Conservation (phyloP, 2,113 vertebrate species). For the Epinephelus fuscoguttatus region DNA sequence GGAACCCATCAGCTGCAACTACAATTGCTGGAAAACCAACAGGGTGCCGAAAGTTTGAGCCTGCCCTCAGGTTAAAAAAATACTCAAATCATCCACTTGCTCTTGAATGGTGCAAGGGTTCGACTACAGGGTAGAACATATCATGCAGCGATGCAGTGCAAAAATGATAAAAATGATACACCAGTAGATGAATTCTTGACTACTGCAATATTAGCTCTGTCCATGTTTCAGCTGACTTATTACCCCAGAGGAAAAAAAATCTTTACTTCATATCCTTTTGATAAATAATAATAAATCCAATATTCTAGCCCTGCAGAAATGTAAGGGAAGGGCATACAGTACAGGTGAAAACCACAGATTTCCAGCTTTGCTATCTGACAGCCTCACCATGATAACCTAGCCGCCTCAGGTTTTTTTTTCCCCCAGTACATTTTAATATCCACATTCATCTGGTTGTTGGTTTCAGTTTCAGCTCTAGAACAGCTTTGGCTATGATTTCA, state of each 20-base stretch:
- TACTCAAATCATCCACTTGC: conserved; percentile 19
- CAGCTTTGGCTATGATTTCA: conserved; percentile 72
- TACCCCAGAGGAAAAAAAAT: neutral
- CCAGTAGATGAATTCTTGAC: neutral
- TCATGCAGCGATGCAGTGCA: neutral
- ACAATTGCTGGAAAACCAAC: conserved; percentile 15
- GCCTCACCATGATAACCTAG: neutral
- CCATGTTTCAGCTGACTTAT: neutral
- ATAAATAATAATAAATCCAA: conserved; percentile 19
- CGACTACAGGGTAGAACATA: conserved; percentile 13
- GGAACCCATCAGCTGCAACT: conserved; percentile 11
- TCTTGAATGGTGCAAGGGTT: conserved; percentile 5
- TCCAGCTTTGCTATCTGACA: neutral
- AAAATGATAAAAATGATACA: conserved; percentile 1
- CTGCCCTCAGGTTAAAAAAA: conserved; percentile 14
- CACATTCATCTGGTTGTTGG: conserved; percentile 17
- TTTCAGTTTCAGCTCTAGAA: conserved; percentile 8
- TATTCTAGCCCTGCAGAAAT: neutral
- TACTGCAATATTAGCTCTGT: neutral
- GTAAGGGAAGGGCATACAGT: neutral
- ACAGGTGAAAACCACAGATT: neutral
- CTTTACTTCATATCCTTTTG: neutral
- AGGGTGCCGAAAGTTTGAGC: conserved; percentile 3
- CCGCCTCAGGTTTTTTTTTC: neutral
- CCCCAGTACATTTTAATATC: conserved; percentile 1